Conservation (phyloP, 2,113 vertebrate species). For the Mellivora capensis region DNA sequence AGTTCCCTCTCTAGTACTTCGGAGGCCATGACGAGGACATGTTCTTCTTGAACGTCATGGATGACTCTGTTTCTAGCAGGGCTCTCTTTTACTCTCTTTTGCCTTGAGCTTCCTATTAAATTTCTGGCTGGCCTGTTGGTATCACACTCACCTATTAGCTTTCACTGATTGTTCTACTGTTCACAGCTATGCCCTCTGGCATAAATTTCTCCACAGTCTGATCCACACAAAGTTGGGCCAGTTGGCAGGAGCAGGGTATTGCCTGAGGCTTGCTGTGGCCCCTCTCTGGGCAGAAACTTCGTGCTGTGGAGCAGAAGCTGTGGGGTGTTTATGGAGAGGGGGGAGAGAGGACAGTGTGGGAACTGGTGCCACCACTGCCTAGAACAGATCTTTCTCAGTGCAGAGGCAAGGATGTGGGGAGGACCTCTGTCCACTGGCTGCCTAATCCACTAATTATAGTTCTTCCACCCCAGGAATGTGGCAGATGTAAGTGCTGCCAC, state of each 20-base stretch:
- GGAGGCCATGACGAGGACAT: background rate
- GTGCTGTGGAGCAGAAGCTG: background rate
- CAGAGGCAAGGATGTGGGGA: background rate
- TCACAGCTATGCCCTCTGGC: background rate
- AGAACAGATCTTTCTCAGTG: background rate
- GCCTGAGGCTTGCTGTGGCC: background rate
- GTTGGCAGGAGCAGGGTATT: background rate
- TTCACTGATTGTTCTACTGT: background rate
- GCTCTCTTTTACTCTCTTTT: background rate
- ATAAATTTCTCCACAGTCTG: background rate
- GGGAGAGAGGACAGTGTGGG: background rate
- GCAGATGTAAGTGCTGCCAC: no score
- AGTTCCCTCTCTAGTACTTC: background rate
- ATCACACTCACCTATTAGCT: background rate
- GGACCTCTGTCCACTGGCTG: accelerated
- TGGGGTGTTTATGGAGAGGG: background rate
- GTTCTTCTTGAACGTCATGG: background rate
- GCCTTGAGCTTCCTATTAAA: background rate
- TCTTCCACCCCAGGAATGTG: no score
- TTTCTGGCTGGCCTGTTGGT: background rate
- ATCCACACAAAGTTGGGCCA: background rate
- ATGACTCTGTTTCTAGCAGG: background rate
- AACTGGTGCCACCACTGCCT: background rate
- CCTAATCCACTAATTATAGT: background rate
- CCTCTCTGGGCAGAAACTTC: background rate